Conservation (phyloP, 2,888 invertebrate species). For the Isoperla grammatica region DNA sequence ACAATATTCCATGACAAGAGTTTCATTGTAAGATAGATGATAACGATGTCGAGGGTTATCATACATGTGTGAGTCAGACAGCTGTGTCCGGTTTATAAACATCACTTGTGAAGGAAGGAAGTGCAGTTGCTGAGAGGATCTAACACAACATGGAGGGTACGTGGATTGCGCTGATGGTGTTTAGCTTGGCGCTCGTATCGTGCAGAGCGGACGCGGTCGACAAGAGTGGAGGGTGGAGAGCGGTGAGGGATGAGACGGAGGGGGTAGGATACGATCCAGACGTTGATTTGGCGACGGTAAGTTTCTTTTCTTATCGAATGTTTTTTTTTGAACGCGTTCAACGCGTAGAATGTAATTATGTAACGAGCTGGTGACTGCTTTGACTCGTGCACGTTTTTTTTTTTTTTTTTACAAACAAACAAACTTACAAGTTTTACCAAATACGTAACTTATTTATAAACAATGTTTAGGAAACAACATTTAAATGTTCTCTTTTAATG, state of each 20-base stretch:
- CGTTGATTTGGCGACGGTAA: constrained; percentile 37
- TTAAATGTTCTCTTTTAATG: too few relatives aligned
- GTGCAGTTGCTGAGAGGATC: too few relatives aligned
- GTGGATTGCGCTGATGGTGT: background rate
- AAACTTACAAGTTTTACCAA: background rate
- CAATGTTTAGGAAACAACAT: background rate
- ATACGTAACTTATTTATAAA: background rate
- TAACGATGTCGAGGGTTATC: too few relatives aligned
- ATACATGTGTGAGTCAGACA: too few relatives aligned
- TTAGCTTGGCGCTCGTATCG: background rate
- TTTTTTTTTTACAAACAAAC: background rate
- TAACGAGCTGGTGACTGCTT: too few relatives aligned
- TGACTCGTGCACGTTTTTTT: too few relatives aligned
- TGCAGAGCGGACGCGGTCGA: background rate
- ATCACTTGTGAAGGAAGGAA: too few relatives aligned
- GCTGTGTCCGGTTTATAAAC: too few relatives aligned
- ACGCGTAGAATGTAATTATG: too few relatives aligned
- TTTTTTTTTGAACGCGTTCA: background rate
- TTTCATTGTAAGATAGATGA: too few relatives aligned
- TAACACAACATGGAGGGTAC: background rate
- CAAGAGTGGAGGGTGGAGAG: background rate
- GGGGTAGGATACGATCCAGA: constrained; percentile 34
- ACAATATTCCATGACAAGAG: too few relatives aligned
- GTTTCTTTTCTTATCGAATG: constrained; percentile 24
- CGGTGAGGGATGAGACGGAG: background rate